Conservation (phyloP, 2,888 invertebrate species). For the Carabus problematicus region DNA sequence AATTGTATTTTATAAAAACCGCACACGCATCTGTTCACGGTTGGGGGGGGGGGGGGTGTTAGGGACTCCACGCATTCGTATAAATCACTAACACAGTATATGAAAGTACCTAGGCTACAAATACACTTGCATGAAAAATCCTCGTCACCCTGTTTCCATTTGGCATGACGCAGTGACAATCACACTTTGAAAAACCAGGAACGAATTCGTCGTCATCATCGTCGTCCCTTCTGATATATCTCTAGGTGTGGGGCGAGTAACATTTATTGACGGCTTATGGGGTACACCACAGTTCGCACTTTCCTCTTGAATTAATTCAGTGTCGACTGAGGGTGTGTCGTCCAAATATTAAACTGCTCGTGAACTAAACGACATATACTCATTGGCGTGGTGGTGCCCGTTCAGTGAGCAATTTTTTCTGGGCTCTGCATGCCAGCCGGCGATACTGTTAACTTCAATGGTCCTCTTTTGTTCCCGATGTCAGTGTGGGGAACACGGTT, state of each 20-base stretch:
- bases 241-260: constrained; percentile 5
- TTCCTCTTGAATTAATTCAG: constrained; percentile 15
- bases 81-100: constrained; percentile 21
- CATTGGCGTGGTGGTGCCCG: too few relatives aligned
- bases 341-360: constrained; percentile 5
- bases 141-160: not conserved
- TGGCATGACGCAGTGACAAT: constrained; percentile 5
- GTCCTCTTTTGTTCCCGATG: too few relatives aligned
- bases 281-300: not conserved
- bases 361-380: too few relatives aligned
- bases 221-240: too few relatives aligned
- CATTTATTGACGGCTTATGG: constrained; percentile 11
- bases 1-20: not conserved
- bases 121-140: constrained; percentile 9
- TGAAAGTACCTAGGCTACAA: constrained; percentile 16
- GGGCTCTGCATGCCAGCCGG: too few relatives aligned
- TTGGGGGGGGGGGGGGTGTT: too few relatives aligned
- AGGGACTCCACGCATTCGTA: too few relatives aligned
- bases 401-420: not conserved
- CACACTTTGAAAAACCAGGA: not conserved
- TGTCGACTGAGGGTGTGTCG: constrained; percentile 2
- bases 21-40: not conserved
- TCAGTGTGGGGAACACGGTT: too few relatives aligned
- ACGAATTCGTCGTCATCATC: not conserved
- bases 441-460: too few relatives aligned